Base-by-base conservation (phyloP, 2,797 vertebrate species). In the Gymnoscopelus braueri region DNA sequence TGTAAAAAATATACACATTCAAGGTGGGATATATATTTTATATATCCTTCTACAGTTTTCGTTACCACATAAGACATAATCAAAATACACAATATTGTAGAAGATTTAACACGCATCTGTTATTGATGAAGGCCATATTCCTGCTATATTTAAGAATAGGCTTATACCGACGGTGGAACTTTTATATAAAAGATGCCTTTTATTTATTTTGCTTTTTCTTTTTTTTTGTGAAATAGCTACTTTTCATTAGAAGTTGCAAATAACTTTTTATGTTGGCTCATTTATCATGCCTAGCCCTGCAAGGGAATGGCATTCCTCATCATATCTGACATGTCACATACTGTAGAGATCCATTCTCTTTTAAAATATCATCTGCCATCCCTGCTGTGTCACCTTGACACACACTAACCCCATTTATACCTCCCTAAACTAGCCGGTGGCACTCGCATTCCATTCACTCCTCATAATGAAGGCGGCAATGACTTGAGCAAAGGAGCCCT, bases 381-480 rank as follows among this genome's bases (percentile, higher is more conserved):
- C 87, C 82, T 77, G 83, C 86, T 85, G 87, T 87, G 83, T 89
- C 89, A 88, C 83, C 88, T 87, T 86, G 79, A 84, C 85, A 83
- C 75, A 66, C 57, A 67, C n/a, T 5, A 54, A 44, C 52, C 55
- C 63, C 23, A 15, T 11, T 15, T n/a, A n/a, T 64, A 35, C 32
- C 63, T 68, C 49, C 72, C 35, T 26, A 53, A 65, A 72, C 79
- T 81, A 70, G 85, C 87, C 88, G 72, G 79, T 87, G 88, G 87
- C 86, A 52, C 73, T 60, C 73, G 67, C 67, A 80, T n/a, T 77
- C 72, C 74, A 79, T 77, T 85, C 87, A 74, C 58, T 48, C 74
- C 77, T 78, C 49, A 49, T 87, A 86, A 89, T 87, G 86, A 90
- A 88, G 84, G 86, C 74, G 72, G 85, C 84, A 79, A 74, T 82